Evolutionary conservation across 2,797 vertebrate species (phyloP), one percentile per base, ranked within the genome.

Genomic region (Gouania willdenowi): DNA sequence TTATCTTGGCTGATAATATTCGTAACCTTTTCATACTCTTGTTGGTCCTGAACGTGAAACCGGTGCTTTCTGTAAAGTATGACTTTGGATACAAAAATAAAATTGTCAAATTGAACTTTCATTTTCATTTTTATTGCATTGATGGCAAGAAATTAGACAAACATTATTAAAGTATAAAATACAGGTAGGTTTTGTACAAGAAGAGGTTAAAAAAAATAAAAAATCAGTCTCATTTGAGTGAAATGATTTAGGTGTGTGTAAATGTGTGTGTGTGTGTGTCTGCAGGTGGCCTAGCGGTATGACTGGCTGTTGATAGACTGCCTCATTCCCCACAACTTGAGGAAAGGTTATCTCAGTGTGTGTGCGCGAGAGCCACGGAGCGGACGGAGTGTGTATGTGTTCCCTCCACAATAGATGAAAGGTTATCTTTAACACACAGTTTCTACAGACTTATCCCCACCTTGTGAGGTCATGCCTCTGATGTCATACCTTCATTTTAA

Each of bases 221-320:
- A 56, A 50, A 65, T 25, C 24, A 15, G 2, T 35, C 48, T 63
- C 18, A 52, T 24, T 35, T 46, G 12, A 44, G 23, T 39, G 16
- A 61, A 59, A 59, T 53, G 40, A 58, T 36, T 69, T 63, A 17
- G 51, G 44, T 43, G 28, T 48, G 28, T 58, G 50, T 26, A n/a
- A 26, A 21, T 41, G 24, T 46, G 4, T 39, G 36, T 53, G 50
- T 43, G 30, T 34, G 7, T 5, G 12, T 20, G 53, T 34, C 71
- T 83, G 84, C 86, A 88, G 86, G 82, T 87, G 86, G 77, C 77
- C 78, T 73, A 58, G 82, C 51, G 73, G 77, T 83, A 88, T 89
- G 85, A 84, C 83, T 39, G 76, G 85, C 70, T 77, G 87, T 79
- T 88, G 87, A 89, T 83, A 73, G 86, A 85, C 70, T 32, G 72